Percentiles rank a stretch among this genome's conserved stretches.
phyloP scores from a whole-genome alignment of 2,888 invertebrate genomes.

The Platynereis dumerilii region DNA sequence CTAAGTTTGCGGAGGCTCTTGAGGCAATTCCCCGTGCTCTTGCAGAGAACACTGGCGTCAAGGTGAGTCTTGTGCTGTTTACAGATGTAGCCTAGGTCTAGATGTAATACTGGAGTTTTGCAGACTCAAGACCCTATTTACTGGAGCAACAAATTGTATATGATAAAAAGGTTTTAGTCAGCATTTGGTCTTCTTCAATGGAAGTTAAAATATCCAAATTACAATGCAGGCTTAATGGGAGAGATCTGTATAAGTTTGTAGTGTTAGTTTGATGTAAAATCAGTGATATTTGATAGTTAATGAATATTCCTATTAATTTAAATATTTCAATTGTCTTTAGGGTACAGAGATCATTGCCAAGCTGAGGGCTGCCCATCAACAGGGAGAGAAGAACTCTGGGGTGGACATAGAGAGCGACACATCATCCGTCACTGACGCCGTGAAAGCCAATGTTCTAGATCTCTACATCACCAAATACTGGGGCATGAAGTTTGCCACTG shows the following conservation, averaged over 20 bases:
- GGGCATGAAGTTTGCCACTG: slow-evolving; percentile 94
- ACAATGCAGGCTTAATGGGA: no score
- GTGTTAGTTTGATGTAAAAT: no score
- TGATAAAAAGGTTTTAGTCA: no score
- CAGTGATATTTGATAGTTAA: no score
- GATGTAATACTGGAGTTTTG: no score
- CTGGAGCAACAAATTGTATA: no score
- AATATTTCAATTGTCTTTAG: slow-evolving; percentile 38
- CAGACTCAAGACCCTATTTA: no score
- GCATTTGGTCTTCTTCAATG: no score
- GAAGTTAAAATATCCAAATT: no score
- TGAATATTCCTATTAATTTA: no score
- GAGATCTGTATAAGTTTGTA: no score
- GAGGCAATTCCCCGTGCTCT: slow-evolving; percentile 90
- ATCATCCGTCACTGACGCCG: slow-evolving; percentile 70
- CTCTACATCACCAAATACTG: slow-evolving; percentile 86
- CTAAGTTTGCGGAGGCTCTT: slow-evolving; percentile 84
- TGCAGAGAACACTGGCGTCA: slow-evolving; percentile 92
- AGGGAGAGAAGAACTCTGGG: slow-evolving; percentile 81
- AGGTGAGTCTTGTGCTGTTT: slow-evolving; percentile 63
- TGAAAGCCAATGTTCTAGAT: slow-evolving; percentile 74
- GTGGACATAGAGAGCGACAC: slow-evolving; percentile 80
- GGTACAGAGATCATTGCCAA: slow-evolving; percentile 83
- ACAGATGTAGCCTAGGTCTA: no score
- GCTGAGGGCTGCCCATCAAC: slow-evolving; percentile 91